Evolutionary conservation across 2,888 invertebrate genomes (phyloP).

Genomic region (Lepidocyrtinus sp.): DNA sequence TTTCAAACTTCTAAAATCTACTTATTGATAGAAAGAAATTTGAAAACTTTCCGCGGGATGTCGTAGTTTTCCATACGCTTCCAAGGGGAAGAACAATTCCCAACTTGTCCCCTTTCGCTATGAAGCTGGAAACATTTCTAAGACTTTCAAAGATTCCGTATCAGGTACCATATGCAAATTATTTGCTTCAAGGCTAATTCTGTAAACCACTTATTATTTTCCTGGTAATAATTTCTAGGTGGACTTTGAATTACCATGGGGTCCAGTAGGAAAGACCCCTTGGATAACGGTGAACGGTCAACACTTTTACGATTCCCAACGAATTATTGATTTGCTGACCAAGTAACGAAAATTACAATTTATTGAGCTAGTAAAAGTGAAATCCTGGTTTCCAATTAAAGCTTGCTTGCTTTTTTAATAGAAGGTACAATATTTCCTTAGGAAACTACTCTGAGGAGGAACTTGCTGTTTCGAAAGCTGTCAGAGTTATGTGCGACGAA

Average conservation of each 20-base stretch:
- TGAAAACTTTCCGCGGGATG: slow-evolving; percentile 31
- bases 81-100: slow-evolving; percentile 27
- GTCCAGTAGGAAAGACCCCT: slow-evolving; percentile 72
- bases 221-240: not conserved
- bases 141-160: slow-evolving; percentile 44
- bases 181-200: too few species aligned
- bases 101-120: slow-evolving; percentile 30
- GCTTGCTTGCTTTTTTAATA: too few species aligned
- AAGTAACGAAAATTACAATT: slow-evolving; percentile 29
- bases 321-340: slow-evolving; percentile 72
- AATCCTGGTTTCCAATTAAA: not conserved
- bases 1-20: not conserved
- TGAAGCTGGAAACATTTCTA: slow-evolving; percentile 52
- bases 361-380: not conserved
- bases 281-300: slow-evolving; percentile 72
- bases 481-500: slow-evolving; percentile 72
- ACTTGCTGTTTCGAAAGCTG: slow-evolving; percentile 71
- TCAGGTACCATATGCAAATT: slow-evolving; percentile 23
- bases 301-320: slow-evolving; percentile 72
- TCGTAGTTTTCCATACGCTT: slow-evolving; percentile 40
- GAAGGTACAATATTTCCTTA: slow-evolving; percentile 41
- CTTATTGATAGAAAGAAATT: slow-evolving; percentile 38
- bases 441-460: slow-evolving; percentile 71
- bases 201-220: not conserved
- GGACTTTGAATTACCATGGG: slow-evolving; percentile 67